Conservation (phyloP, 2,113 vertebrate genomes). For the Passer domesticus region DNA sequence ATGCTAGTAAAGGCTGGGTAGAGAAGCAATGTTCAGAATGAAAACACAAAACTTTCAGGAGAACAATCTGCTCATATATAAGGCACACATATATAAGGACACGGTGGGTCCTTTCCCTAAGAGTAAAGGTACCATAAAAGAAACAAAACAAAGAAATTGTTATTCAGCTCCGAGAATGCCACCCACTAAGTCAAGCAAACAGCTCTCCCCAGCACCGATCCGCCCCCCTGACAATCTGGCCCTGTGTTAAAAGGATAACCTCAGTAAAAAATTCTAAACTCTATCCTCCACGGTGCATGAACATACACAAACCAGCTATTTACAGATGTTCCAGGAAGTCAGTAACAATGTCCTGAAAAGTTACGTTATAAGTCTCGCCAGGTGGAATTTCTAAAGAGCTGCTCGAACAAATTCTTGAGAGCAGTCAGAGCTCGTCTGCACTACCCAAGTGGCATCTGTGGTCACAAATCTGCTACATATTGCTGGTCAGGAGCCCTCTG, state of each 20-base stretch:
- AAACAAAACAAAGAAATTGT: constrained; percentile 59
- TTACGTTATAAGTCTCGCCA: neutral
- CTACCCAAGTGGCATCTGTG: constrained; percentile 49
- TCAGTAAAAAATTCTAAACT: constrained; percentile 51
- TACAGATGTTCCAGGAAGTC: constrained; percentile 41
- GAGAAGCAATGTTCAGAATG: neutral
- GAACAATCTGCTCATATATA: constrained; percentile 8
- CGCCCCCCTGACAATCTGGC: constrained; percentile 18
- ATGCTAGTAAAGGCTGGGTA: neutral
- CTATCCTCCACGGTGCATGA: constrained; percentile 61
- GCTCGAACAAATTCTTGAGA: constrained; percentile 31
- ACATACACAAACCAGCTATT: constrained; percentile 55
- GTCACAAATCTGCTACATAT: neutral
- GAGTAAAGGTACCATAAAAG: constrained; percentile 24
- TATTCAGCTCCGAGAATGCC: constrained; percentile 21
- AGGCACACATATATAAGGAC: neutral
- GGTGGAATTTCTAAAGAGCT: constrained; percentile 59
- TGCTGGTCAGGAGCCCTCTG: neutral
- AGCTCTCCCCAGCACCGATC: neutral
- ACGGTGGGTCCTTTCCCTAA: neutral
- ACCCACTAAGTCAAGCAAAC: constrained; percentile 52
- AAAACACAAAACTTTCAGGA: constrained; percentile 4
- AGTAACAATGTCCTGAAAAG: constrained; percentile 51
- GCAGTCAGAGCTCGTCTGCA: neutral
- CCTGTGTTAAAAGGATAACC: constrained; percentile 49